Base-by-base conservation (phyloP, 2,888 invertebrate species). In the Helicoverpa assulta region DNA sequence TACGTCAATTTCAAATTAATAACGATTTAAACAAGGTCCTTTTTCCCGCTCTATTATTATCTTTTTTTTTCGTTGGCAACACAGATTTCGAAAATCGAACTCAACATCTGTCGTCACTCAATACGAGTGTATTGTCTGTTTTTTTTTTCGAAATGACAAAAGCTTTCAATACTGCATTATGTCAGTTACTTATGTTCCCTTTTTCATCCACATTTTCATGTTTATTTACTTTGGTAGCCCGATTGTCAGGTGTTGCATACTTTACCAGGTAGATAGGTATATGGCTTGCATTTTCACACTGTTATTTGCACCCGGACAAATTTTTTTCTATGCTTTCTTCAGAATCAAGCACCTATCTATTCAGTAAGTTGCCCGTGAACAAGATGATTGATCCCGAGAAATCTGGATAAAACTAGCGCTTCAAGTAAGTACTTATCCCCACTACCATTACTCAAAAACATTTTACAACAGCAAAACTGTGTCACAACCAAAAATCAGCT, bases 61-160 rank as follows among this genome's bases (percentile, higher is more conserved):
- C 5, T 83, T 88, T 90, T 90, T 90, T 90, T 90, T 89, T 19
- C 56, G 86, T 88, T 89, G 85, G 86, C 86, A 92, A 89, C 90
- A 91, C 89, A 87, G 91, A 92, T 93, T 93, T 92, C 89, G 89
- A 90, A 82, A 90, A 89, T 90, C 87, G 87, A 90, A 90, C 88
- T 87, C 81, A 84, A 91, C 94, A 94, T 93, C 94, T 94, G 94
- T 91, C 91, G 91, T 90, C 90, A 90, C 90, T 91, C 88, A 90
- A 93, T 91, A 92, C 89, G 83, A 81, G 80, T 76, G 88, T 88
- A 91, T 91, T 90, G 93, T 92, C 86, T 82, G 84, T 83, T 57
- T 81, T 81, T 81, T 88, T 88, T 73, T 87, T 86, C 19, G 74
- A 80, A 86, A 84, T 83, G 82, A 85, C 83, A 85, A 86, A 85